Evolutionary conservation across 2,888 invertebrate species (phyloP).

Genomic region (Aelia acuminata): DNA sequence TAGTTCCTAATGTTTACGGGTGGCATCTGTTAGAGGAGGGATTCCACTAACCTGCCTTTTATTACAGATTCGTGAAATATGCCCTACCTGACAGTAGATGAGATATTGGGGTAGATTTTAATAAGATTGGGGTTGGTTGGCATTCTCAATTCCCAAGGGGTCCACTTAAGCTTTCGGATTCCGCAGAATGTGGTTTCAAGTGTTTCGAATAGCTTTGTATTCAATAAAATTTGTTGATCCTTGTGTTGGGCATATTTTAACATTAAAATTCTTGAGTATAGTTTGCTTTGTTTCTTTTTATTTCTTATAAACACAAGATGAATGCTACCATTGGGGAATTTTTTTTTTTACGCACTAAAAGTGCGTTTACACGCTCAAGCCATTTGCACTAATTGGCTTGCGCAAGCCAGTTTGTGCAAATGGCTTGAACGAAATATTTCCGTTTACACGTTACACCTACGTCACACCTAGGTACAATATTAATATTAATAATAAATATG

Average conservation of each 20-base stretch:
- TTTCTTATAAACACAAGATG: too few species aligned
- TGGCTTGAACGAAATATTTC: too few species aligned
- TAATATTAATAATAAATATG: too few species aligned
- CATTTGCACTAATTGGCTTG: too few species aligned
- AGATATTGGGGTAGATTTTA: conserved; percentile 7
- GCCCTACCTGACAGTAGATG: neutral
- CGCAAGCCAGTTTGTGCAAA: too few species aligned
- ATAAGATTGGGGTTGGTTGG: neutral
- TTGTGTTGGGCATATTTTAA: neutral
- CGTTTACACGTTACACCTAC: too few species aligned
- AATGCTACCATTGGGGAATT: too few species aligned
- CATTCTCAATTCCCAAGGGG: neutral
- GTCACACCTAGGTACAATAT: too few species aligned
- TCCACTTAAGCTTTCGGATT: neutral
- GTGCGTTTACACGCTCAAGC: too few species aligned
- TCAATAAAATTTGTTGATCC: neutral
- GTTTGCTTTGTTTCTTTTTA: too few species aligned
- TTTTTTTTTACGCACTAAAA: too few species aligned
- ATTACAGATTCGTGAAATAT: conserved; percentile 2
- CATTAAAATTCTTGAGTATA: neutral
- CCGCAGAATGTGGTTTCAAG: conserved; percentile 5
- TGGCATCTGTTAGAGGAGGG: neutral
- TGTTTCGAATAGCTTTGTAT: neutral
- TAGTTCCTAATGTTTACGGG: neutral
- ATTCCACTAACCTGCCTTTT: neutral